Evolutionary conservation across 2,888 invertebrate genomes (phyloP).

Genomic region (Apodemia mormo): DNA sequence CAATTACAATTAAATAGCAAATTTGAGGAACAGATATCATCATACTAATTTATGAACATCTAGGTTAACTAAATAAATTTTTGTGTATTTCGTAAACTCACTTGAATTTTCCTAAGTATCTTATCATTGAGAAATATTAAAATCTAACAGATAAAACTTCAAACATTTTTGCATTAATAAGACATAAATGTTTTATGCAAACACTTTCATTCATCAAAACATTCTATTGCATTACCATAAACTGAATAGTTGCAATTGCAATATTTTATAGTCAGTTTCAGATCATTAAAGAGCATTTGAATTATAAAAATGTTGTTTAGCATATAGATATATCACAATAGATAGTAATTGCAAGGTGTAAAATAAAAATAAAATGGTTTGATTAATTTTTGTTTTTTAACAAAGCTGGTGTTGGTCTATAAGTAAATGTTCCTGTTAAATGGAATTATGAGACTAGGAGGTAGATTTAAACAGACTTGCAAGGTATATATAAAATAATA

Average conservation of each 20-base stretch:
- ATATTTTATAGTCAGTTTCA: neutral
- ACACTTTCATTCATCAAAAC: neutral
- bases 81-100: no score
- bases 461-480: no score
- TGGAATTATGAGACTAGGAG: no score
- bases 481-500: no score
- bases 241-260: neutral
- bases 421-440: no score
- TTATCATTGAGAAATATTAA: neutral
- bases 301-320: slow-evolving; percentile 1
- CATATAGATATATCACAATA: neutral
- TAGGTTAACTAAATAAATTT: no score
- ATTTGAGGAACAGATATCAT: no score
- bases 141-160: neutral
- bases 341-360: neutral
- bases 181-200: neutral
- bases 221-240: neutral
- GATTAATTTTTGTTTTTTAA: neutral
- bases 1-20: no score
- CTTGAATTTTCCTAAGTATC: no score
- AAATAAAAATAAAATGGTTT: neutral
- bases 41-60: no score
- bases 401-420: neutral
- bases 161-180: no score
- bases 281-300: neutral